Percentiles rank a stretch among this genome's conserved stretches.
Evolutionary conservation across 2,888 invertebrate species (phyloP).

Genomic region (Chymomyza procnemis): DNA sequence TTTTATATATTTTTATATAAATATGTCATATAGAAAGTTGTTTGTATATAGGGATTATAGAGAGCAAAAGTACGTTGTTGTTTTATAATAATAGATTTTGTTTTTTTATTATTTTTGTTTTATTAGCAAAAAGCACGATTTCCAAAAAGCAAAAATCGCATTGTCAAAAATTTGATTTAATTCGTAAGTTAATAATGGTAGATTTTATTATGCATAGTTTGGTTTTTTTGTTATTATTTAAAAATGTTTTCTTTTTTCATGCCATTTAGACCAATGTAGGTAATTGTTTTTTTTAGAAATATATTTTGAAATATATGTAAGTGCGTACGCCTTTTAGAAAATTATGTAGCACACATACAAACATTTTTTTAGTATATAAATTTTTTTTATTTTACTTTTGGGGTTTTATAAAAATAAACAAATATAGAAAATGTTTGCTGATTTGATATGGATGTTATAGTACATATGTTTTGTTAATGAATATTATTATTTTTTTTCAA

Average conservation of each 20-base stretch:
- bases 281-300: slow-evolving; percentile 25
- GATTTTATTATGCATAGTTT: slow-evolving; percentile 37
- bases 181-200: slow-evolving; percentile 62
- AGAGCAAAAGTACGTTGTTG: slow-evolving; percentile 59
- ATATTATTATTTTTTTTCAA: background rate
- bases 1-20: slow-evolving; percentile 48
- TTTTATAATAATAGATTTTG: slow-evolving; percentile 52
- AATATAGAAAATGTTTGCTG: slow-evolving; percentile 59
- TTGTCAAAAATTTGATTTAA: slow-evolving; percentile 66
- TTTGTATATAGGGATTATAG: slow-evolving; percentile 66
- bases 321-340: slow-evolving; percentile 59
- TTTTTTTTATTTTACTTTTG: slow-evolving; percentile 12
- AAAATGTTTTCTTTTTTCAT: slow-evolving; percentile 31
- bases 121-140: slow-evolving; percentile 71
- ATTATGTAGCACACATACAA: slow-evolving; percentile 69
- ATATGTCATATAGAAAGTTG: slow-evolving; percentile 54
- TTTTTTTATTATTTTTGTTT: slow-evolving; percentile 33
- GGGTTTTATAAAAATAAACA: slow-evolving; percentile 61
- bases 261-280: slow-evolving; percentile 46
- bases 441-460: slow-evolving; percentile 21
- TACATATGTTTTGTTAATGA: background rate
- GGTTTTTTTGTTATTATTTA: slow-evolving; percentile 20
- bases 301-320: slow-evolving; percentile 21
- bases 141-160: slow-evolving; percentile 72
- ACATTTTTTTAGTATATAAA: slow-evolving; percentile 36